Evolutionary conservation across 2,113 vertebrate genomes (phyloP).

Genomic region (Eira barbara): DNA sequence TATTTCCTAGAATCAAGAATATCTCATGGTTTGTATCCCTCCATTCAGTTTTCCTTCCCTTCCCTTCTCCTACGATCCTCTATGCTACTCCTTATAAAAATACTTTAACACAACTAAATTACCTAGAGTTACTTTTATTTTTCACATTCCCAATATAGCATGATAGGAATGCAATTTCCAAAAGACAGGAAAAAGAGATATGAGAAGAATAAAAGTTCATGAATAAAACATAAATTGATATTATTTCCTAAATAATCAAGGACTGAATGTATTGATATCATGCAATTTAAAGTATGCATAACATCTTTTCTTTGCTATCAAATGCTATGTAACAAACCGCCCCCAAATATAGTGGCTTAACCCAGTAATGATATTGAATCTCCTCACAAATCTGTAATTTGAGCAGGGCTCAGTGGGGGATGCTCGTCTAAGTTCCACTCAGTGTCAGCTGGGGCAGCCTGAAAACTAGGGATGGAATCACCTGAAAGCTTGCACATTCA

Average conservation of each 20-base stretch:
- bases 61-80: too few relatives aligned
- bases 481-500: neutral
- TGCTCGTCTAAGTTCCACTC: neutral
- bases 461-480: neutral
- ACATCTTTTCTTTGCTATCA: neutral
- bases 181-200: neutral
- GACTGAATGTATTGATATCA: neutral
- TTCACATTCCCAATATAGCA: neutral
- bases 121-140: neutral
- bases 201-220: neutral
- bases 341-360: neutral
- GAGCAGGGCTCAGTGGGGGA: neutral
- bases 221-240: neutral
- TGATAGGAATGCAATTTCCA: neutral
- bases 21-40: too few relatives aligned
- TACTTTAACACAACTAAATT: neutral
- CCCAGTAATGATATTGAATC: neutral
- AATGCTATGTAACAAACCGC: neutral
- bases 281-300: neutral
- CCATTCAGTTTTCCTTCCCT: too few relatives aligned
- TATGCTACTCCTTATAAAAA: neutral
- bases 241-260: neutral
- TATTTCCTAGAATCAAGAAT: too few relatives aligned
- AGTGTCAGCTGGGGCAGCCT: neutral
- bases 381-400: neutral